phyloP scores from a whole-genome alignment of 2,888 invertebrate species.

The Eulithis prunata region DNA sequence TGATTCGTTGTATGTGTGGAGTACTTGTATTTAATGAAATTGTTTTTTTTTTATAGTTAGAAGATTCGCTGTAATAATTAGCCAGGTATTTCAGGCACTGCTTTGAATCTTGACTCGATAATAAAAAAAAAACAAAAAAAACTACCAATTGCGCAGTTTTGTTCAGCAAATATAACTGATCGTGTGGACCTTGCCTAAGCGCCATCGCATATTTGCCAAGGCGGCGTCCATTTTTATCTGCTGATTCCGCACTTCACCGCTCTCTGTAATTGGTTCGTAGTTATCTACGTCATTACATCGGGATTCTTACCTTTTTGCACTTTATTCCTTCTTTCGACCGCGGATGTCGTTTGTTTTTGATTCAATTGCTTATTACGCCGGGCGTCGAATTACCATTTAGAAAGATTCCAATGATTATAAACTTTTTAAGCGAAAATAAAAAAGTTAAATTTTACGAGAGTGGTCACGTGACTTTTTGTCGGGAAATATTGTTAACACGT shows the following conservation, averaged over 20 bases:
- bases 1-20: no score
- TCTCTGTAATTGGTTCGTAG: conserved; percentile 80
- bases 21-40: no score
- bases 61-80: no score
- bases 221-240: conserved; percentile 74
- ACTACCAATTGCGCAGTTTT: not conserved
- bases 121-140: not conserved
- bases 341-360: conserved; percentile 79
- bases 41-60: no score
- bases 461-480: no score
- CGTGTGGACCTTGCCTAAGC: conserved; percentile 31
- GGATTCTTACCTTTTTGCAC: conserved; percentile 71
- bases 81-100: no score
- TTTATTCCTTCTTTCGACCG: conserved; percentile 73
- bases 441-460: no score
- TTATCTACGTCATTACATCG: conserved; percentile 84
- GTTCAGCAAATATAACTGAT: conserved; percentile 19
- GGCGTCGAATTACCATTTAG: conserved; percentile 24
- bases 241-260: conserved; percentile 77
- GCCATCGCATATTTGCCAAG: conserved; percentile 73
- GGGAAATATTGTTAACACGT: no score
- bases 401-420: not conserved
- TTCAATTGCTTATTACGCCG: conserved; percentile 75
- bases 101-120: not conserved
- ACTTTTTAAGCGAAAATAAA: no score